A percentile compares a stretch with the other conserved stretches of the same genome.
phyloP scores from a whole-genome alignment of 2,113 vertebrate genomes.

The Lepisosteus oculatus region DNA sequence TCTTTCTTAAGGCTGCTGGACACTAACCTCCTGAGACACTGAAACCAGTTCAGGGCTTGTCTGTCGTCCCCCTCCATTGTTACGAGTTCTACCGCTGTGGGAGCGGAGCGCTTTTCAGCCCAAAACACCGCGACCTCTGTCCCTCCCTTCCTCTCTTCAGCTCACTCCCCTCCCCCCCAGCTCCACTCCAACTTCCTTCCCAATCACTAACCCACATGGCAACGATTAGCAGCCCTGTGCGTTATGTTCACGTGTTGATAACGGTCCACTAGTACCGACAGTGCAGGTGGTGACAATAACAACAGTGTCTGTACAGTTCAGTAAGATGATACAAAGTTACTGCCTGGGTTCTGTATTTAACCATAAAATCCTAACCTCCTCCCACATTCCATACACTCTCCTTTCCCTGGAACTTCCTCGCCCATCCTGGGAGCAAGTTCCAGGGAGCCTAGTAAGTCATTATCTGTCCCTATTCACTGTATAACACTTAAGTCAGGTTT shows the following conservation, averaged over 20 bases:
- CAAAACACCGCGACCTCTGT: slow-evolving; percentile 12
- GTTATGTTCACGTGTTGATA: not conserved
- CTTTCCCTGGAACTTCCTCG: too few species aligned
- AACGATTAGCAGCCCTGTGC: not conserved
- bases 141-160: not conserved
- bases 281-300: not conserved
- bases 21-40: slow-evolving; percentile 53
- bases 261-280: not conserved
- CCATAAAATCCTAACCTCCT: too few species aligned
- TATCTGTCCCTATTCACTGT: too few species aligned
- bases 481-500: too few species aligned
- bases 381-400: too few species aligned
- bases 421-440: too few species aligned
- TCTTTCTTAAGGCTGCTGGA: not conserved
- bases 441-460: too few species aligned
- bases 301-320: not conserved
- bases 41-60: slow-evolving; percentile 38
- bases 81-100: not conserved
- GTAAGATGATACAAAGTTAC: not conserved
- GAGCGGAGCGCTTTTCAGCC: not conserved
- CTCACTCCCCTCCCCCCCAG: not conserved
- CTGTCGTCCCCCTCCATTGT: slow-evolving; percentile 53
- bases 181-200: slow-evolving; percentile 12
- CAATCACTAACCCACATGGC: slow-evolving; percentile 19
- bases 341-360: not conserved